Conservation (phyloP, 64 coral and sea anemone genomes). For the Stichodactyla mertensii region DNA sequence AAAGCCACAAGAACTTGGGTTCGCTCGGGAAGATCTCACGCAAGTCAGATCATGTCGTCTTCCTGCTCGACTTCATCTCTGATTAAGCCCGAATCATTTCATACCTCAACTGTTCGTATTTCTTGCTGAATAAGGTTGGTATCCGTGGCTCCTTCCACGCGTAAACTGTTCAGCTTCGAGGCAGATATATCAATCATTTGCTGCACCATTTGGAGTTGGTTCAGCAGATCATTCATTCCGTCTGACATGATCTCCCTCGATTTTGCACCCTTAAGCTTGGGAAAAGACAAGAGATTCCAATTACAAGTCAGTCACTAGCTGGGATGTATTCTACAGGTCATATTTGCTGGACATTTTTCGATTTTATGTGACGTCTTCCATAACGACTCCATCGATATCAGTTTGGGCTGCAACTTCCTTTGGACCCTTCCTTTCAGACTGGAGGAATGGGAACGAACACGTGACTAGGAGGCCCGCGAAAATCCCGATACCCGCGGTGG, state of each 20-base stretch:
- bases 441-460: constrained; percentile 7
- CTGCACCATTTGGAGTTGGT: constrained; percentile 81
- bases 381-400: constrained; percentile 5
- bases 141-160: constrained; percentile 74
- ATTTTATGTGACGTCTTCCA: constrained; percentile 11
- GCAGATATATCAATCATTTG: constrained; percentile 95
- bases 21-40: neutral
- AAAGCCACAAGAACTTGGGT: neutral
- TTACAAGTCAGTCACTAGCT: neutral
- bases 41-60: neutral
- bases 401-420: constrained; percentile 8
- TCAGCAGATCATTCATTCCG: constrained; percentile 25
- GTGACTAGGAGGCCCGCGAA: neutral
- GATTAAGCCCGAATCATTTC: neutral
- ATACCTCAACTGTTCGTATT: constrained; percentile 91
- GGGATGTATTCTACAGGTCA: neutral
- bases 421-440: constrained; percentile 9
- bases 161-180: constrained; percentile 83
- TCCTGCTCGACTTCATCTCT: neutral
- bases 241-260: constrained; percentile 57
- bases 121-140: constrained; percentile 99
- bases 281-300: constrained; percentile 7
- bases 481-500: neutral
- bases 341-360: constrained; percentile 17
- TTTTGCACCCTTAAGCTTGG: constrained; percentile 13